Evolutionary conservation across 2,113 vertebrate genomes (phyloP).

Genomic region (Heterocephalus glaber): DNA sequence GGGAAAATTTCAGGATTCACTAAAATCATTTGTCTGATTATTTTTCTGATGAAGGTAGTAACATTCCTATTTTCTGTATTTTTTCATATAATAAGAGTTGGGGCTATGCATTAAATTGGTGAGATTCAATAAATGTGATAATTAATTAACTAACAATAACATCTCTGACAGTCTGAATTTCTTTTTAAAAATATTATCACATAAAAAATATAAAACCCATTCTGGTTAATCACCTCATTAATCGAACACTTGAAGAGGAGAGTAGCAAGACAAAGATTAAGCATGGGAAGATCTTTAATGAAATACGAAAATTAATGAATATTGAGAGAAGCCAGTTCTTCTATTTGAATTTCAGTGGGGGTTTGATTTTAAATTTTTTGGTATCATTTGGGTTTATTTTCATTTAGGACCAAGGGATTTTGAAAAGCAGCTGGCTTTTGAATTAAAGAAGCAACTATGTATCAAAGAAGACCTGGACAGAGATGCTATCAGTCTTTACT

Average conservation of each 20-base stretch:
- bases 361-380: not conserved
- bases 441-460: not conserved
- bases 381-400: not conserved
- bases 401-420: not conserved
- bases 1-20: not conserved
- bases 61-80: not conserved
- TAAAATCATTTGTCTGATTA: not conserved
- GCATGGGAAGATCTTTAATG: slow-evolving; percentile 31
- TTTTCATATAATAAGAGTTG: not conserved
- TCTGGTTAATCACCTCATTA: slow-evolving; percentile 63
- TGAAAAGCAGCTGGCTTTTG: not conserved
- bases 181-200: not conserved
- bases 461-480: not conserved
- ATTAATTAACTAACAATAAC: slow-evolving; percentile 24
- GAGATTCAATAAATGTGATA: not conserved
- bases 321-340: not conserved
- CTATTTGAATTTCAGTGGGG: not conserved
- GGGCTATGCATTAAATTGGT: not conserved
- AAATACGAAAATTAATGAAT: slow-evolving; percentile 49
- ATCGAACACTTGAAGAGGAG: slow-evolving; percentile 10
- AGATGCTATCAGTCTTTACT: not conserved
- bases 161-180: slow-evolving; percentile 41
- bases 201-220: not conserved
- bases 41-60: not conserved
- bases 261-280: not conserved